These are phyloP conservation scores for Paratrypauchen microcephalus DNA, from an alignment of 2,797 vertebrate genomes.

Conservation along the genomic window DNA sequence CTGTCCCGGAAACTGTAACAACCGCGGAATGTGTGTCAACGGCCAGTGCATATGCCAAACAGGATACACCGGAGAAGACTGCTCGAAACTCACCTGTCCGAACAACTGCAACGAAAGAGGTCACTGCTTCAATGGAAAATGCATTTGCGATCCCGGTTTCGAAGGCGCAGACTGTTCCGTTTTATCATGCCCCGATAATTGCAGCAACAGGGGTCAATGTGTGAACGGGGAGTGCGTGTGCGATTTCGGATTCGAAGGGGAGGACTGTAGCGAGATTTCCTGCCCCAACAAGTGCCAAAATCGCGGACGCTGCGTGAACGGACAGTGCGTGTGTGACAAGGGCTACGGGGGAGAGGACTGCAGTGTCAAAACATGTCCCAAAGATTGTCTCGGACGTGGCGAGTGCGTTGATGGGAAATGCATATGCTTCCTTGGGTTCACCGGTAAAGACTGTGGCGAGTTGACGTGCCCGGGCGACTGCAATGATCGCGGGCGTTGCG, in stretches of 20 bases:
- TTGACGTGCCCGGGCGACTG: slow-evolving; percentile 86
- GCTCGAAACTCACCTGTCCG: slow-evolving; percentile 84
- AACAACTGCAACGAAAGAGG: slow-evolving; percentile 84
- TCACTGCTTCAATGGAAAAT: slow-evolving; percentile 84
- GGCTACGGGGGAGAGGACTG: slow-evolving; percentile 84
- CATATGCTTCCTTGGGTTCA: slow-evolving; percentile 78
- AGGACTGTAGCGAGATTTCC: slow-evolving; percentile 82
- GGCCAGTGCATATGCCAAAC: slow-evolving; percentile 86
- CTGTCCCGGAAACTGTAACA: slow-evolving; percentile 85
- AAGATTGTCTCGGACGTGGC: slow-evolving; percentile 81
- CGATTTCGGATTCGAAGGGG: slow-evolving; percentile 79
- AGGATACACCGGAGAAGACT: slow-evolving; percentile 88
- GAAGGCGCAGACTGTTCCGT: slow-evolving; percentile 83
- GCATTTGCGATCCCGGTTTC: slow-evolving; percentile 89
- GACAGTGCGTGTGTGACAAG: slow-evolving; percentile 80
- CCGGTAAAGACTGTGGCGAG: slow-evolving; percentile 82
- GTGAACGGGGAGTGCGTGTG: slow-evolving; percentile 86
- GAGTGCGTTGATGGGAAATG: slow-evolving; percentile 85
- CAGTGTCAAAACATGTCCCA: slow-evolving; percentile 81
- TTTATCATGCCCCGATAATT: slow-evolving; percentile 84
- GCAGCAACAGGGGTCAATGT: slow-evolving; percentile 82
- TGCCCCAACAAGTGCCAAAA: slow-evolving; percentile 83
- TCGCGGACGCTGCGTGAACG: slow-evolving; percentile 79
- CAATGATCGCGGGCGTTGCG: slow-evolving; percentile 78
- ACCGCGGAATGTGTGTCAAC: slow-evolving; percentile 82